Evolutionary conservation across 2,888 invertebrate genomes (phyloP).

Genomic region (Drosophila parthenogenetica): DNA sequence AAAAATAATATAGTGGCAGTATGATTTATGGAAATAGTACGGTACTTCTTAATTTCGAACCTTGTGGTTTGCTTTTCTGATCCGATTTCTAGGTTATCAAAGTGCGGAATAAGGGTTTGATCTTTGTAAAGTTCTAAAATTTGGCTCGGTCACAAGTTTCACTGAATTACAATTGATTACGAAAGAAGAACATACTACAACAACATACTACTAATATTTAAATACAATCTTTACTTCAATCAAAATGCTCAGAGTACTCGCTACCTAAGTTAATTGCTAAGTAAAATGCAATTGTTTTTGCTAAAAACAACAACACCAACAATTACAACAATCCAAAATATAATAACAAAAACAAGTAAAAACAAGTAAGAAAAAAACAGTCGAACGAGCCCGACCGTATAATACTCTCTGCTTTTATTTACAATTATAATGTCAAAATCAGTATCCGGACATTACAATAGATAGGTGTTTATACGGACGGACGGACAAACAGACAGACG

Average conservation of each 20-base stretch:
- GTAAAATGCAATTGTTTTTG: constrained; percentile 60
- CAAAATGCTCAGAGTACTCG: constrained; percentile 46
- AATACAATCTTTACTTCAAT: constrained; percentile 55
- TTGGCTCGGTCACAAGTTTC: constrained; percentile 12
- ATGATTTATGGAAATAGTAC: too few relatives aligned
- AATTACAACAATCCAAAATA: too few relatives aligned
- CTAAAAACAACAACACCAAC: constrained; percentile 20
- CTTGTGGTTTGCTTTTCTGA: not conserved
- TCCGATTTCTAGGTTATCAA: not conserved
- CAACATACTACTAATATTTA: constrained; percentile 34
- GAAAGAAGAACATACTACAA: constrained; percentile 6
- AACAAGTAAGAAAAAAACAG: too few relatives aligned
- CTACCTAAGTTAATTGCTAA: constrained; percentile 60
- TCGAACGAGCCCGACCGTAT: too few relatives aligned
- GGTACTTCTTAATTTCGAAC: too few relatives aligned
- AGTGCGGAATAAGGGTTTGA: not conserved
- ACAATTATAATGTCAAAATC: too few relatives aligned
- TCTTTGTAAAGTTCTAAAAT: not conserved
- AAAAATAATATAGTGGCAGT: too few relatives aligned
- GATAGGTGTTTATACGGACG: too few relatives aligned
- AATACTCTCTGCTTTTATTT: too few relatives aligned
- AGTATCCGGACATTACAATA: too few relatives aligned
- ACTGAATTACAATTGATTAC: constrained; percentile 30
- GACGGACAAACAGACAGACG: too few relatives aligned
- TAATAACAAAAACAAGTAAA: constrained; percentile 3